Conservation (phyloP, 2,113 vertebrate genomes). For the Pleuronectes platessa region DNA sequence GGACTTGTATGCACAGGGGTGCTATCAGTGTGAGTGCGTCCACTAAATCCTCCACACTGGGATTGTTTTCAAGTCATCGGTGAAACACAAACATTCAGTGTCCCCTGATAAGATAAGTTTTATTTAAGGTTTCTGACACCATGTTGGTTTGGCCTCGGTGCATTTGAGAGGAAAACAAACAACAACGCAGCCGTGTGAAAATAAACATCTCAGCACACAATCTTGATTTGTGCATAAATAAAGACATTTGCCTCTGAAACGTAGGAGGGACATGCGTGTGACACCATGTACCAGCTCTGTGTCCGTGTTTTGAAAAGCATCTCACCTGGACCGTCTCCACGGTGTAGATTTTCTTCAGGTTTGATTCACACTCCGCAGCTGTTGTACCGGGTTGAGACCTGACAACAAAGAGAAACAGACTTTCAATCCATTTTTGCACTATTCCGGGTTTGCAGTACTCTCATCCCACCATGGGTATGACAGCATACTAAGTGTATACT, state of each 20-base stretch:
- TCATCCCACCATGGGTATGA: too few species aligned
- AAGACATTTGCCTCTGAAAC: not conserved
- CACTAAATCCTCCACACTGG: not conserved
- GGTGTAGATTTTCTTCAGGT: slow-evolving; percentile 95
- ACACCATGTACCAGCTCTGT: not conserved
- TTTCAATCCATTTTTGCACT: not conserved
- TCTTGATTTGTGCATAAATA: not conserved
- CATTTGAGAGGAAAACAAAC: not conserved
- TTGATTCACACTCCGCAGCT: slow-evolving; percentile 95
- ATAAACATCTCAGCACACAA: not conserved
- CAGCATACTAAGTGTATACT: too few species aligned
- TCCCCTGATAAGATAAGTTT: slow-evolving; percentile 1
- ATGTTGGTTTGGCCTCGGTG: not conserved
- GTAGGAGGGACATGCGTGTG: not conserved
- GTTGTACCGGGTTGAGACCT: slow-evolving; percentile 95
- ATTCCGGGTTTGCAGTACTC: too few species aligned
- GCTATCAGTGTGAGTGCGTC: not conserved
- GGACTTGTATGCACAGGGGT: not conserved
- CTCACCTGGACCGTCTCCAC: slow-evolving; percentile 94
- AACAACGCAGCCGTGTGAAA: not conserved
- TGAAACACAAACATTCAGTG: not conserved
- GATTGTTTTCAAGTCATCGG: not conserved
- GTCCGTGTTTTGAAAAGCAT: not conserved
- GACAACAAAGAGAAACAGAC: not conserved
- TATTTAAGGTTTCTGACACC: not conserved